Base-by-base conservation (phyloP, 30 jellyfish, hydroid and myxozoan species). In the Turritopsis rubra region DNA sequence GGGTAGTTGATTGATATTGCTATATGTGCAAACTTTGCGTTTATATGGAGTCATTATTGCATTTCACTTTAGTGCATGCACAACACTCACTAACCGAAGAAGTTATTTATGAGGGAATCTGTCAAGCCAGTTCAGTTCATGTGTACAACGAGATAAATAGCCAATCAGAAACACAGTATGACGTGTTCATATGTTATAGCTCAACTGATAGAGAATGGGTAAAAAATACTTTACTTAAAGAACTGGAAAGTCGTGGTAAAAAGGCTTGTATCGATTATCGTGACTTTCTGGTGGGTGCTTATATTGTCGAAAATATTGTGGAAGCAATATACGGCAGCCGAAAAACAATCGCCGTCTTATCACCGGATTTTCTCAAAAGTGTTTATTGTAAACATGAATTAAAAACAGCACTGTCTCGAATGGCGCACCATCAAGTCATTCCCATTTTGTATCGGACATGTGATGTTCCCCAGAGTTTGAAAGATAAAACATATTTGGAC, bases 131-230 rank as follows among this genome's bases (percentile, higher is more conserved):
- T n/a, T n/a, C n/a, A n/a, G n/a, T n/a, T n/a, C n/a, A n/a, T n/a
- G n/a, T n/a, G n/a, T n/a, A n/a, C n/a, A 41, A 13, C 5, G 60
- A 41, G 13, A 41, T 41, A 3, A 41, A 41, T 41, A 13, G 60
- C 60, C 9, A 41, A 41, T 3, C 60, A 3, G 13, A 68, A 16
- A n/a, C n/a, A n/a, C n/a, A n/a, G 1, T 86, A 7, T 65, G 97
- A 91, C 65, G 97, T 86, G 3, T 91, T 91, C 88, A 79, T 91
- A 17, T 91, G 97, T 90, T 91, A 86, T 89, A 91, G 97, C n/a
- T n/a, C n/a, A n/a, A n/a, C 71, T 21, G n/a, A n/a, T n/a, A n/a
- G n/a, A n/a, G n/a, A n/a, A n/a, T n/a, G n/a, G n/a, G n/a, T n/a
- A n/a, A n/a, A n/a, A n/a, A n/a, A n/a, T n/a, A n/a, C n/a, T n/a